Base-by-base conservation (phyloP, 92 coral and sea anemone species). In the Bergia puertoricense region DNA sequence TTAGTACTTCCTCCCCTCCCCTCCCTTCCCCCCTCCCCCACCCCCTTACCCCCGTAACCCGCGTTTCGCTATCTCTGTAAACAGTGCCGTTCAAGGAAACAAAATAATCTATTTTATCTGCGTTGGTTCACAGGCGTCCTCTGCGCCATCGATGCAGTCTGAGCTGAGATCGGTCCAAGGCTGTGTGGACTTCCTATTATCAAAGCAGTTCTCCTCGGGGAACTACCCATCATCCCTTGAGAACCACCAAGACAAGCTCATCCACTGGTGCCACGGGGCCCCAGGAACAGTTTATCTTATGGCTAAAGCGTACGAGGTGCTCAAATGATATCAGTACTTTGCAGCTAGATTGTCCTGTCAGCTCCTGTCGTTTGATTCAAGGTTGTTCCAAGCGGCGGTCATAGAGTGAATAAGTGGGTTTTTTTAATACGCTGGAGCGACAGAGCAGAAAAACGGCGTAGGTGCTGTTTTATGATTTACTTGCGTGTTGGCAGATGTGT, bases 261-360 rank as follows among this genome's bases (percentile, higher is more conserved):
- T 95, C 46, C 99, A 97, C 90, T 97, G 99, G 99, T 97, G 99
- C 40, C 99, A 97, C 80, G 99, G 99, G 18, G 99, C 99, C 9
- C 98, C 99, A 22, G 99, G 99, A 48, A 94, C 96, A 23, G 91
- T 95, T 14, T 93, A 95, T 62, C 93, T 97, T 41, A 91, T 97
- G 98, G 84, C 94, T 73, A 97, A 94, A 86, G 96, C 99, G 39
- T 89, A 94, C 91, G 92, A 95, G 99, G 99, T 95, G 11, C 59
- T 18, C 14, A 57, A 37, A 9, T 57, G 16, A 68, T 9, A 46
- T 66, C 10, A 36, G 42, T 6, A 40, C 0, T 23, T 74, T 42
- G 16, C 54, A 88, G 38, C 71, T 20, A 11, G 18, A 54, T 54
- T 6, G 18, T 54, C 59, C 59, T 48, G 54, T 48, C 10, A 6